These are phyloP conservation scores for Myotis lucifugus DNA, from an alignment of 2,113 vertebrate genomes.

Conservation along the genomic window DNA sequence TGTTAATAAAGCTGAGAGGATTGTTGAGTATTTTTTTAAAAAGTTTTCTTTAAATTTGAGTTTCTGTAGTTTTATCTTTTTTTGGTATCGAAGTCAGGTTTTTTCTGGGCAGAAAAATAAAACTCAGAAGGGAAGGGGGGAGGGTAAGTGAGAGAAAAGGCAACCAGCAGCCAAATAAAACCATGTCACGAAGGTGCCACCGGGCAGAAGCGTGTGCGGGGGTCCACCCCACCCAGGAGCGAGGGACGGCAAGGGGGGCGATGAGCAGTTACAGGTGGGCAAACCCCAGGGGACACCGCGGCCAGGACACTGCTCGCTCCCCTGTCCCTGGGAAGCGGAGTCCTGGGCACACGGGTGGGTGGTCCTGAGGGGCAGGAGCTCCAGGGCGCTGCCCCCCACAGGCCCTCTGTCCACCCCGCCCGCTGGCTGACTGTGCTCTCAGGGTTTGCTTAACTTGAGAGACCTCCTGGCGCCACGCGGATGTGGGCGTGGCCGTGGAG, in stretches of 20 bases:
- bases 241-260: background rate
- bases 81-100: slow-evolving; percentile 95
- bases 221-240: background rate
- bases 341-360: background rate
- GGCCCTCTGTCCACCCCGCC: background rate
- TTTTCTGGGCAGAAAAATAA: slow-evolving; percentile 89
- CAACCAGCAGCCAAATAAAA: slow-evolving; percentile 73
- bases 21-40: slow-evolving; percentile 80
- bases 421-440: background rate
- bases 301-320: background rate
- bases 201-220: slow-evolving; percentile 50
- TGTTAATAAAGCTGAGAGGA: slow-evolving; percentile 93
- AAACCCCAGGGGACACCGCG: background rate
- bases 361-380: background rate
- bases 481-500: background rate
- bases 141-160: slow-evolving; percentile 72
- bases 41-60: slow-evolving; percentile 78
- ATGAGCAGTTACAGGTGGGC: background rate
- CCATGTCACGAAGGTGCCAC: slow-evolving; percentile 53
- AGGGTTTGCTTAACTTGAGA: background rate
- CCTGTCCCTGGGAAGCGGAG: background rate
- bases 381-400: background rate
- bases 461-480: background rate
- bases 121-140: slow-evolving; percentile 56
- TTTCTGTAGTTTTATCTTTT: slow-evolving; percentile 87